Evolutionary conservation across 1,140 invertebrate genomes (phyloP).

Genomic region (Drosophila watanabei): DNA sequence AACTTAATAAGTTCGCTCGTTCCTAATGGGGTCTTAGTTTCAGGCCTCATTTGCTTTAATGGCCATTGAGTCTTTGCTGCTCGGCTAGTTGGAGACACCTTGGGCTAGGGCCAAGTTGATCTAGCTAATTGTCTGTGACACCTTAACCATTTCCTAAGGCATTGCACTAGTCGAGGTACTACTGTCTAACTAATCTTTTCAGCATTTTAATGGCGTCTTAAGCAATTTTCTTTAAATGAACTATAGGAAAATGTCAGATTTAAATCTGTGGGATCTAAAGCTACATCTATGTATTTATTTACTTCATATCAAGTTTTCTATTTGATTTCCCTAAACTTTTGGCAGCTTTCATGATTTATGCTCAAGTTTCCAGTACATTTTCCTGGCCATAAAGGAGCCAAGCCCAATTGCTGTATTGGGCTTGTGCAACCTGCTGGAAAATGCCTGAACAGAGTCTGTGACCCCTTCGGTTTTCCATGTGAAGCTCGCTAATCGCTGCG

Average conservation of each 20-base stretch:
- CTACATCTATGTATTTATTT: background rate
- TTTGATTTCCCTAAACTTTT: background rate
- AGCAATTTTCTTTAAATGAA: background rate
- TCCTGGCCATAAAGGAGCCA: background rate
- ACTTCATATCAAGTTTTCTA: background rate
- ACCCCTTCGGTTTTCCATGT: constrained; percentile 36
- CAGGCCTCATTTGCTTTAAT: constrained; percentile 69
- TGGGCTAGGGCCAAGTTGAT: background rate
- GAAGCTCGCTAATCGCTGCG: constrained; percentile 47
- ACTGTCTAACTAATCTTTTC: background rate
- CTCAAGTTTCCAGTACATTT: constrained; percentile 15
- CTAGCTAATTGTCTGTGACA: constrained; percentile 45
- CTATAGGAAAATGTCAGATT: background rate
- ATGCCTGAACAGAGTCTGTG: constrained; percentile 23
- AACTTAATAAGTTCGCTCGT: constrained; percentile 55
- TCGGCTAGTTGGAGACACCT: constrained; percentile 43
- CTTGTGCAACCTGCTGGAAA: constrained; percentile 35
- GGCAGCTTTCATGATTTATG: background rate
- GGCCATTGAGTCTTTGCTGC: constrained; percentile 18
- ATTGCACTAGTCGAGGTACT: background rate
- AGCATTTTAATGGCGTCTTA: constrained; percentile 5
- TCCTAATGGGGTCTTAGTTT: constrained; percentile 38
- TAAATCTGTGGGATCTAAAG: too few relatives aligned
- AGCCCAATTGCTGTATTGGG: constrained; percentile 8
- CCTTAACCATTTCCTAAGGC: constrained; percentile 18